Evolutionary conservation across 2,113 vertebrate species (phyloP).

Genomic region (Mesembrinibis cayennensis): DNA sequence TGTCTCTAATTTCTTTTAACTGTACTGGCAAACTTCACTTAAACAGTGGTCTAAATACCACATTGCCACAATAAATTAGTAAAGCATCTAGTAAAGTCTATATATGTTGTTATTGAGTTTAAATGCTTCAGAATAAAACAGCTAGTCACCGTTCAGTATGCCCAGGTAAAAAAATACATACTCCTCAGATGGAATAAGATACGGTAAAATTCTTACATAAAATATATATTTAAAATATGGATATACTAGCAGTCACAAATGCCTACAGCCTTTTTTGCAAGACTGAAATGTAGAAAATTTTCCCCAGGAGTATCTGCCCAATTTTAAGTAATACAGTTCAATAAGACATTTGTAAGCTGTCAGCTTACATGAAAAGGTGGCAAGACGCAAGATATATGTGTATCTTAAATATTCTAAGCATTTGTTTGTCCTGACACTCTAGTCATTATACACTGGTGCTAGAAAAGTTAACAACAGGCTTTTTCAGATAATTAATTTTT

Average conservation of each 20-base stretch:
- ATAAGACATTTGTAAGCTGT: not conserved
- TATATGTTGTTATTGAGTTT: conserved; percentile 54
- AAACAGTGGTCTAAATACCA: conserved; percentile 79
- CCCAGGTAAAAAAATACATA: not conserved
- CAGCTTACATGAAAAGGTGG: not conserved
- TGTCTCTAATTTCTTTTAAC: conserved; percentile 86
- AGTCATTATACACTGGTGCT: not conserved
- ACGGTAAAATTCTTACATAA: not conserved
- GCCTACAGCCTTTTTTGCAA: not conserved
- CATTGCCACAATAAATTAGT: conserved; percentile 78
- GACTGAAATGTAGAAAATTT: not conserved
- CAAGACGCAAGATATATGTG: not conserved
- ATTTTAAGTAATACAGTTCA: conserved; percentile 3
- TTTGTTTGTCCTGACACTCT: not conserved
- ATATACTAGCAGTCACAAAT: not conserved
- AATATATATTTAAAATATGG: not conserved
- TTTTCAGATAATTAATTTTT: not conserved
- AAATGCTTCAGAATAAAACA: conserved; percentile 54
- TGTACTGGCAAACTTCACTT: conserved; percentile 80
- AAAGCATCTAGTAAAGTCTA: conserved; percentile 73
- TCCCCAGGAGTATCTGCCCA: not conserved
- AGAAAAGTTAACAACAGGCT: not conserved
- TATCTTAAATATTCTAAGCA: not conserved
- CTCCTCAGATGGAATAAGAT: not conserved
- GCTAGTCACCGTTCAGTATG: not conserved